A percentile compares a stretch with the other conserved stretches of the same genome.
Conservation (phyloP, 2,113 vertebrate species). For the Centrocercus urophasianus region DNA sequence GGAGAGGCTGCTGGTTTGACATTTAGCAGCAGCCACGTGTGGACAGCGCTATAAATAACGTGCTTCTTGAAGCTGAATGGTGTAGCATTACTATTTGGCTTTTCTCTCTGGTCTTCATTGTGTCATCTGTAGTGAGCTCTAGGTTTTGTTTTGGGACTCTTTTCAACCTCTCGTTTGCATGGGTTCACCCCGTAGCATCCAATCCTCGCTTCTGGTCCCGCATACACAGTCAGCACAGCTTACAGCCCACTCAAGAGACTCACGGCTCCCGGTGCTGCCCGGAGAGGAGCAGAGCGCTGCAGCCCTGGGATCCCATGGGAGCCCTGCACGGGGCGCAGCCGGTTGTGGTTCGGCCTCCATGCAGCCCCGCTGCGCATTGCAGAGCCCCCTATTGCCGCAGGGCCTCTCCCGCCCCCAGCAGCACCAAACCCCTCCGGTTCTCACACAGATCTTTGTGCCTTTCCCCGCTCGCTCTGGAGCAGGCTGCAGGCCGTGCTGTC, state of each 20-base stretch:
- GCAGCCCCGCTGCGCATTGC: not conserved
- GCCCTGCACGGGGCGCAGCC: not conserved
- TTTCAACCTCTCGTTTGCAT: conserved; percentile 92
- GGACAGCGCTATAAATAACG: conserved; percentile 78
- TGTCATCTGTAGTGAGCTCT: conserved; percentile 96
- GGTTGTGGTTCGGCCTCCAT: accelerated
- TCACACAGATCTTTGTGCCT: too few species aligned
- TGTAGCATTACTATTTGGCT: conserved; percentile 86
- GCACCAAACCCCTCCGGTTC: not conserved
- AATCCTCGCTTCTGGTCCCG: conserved; percentile 83
- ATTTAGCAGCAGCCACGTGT: conserved; percentile 80
- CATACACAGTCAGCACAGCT: conserved; percentile 93
- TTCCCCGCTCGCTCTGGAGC: not conserved
- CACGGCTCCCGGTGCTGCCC: conserved; percentile 9
- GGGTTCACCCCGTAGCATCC: conserved; percentile 90
- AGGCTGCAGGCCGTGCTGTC: not conserved
- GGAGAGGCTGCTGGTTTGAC: conserved; percentile 81
- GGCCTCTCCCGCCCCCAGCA: not conserved
- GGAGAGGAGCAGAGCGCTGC: not conserved
- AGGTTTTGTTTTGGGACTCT: conserved; percentile 91
- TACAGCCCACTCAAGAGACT: conserved; percentile 84
- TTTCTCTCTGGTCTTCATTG: conserved; percentile 92
- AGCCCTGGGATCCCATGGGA: not conserved
- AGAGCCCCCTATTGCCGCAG: not conserved
- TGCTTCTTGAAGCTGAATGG: conserved; percentile 85